Evolutionary conservation across 2,888 invertebrate species (phyloP).

Genomic region (Cephalotes varians): DNA sequence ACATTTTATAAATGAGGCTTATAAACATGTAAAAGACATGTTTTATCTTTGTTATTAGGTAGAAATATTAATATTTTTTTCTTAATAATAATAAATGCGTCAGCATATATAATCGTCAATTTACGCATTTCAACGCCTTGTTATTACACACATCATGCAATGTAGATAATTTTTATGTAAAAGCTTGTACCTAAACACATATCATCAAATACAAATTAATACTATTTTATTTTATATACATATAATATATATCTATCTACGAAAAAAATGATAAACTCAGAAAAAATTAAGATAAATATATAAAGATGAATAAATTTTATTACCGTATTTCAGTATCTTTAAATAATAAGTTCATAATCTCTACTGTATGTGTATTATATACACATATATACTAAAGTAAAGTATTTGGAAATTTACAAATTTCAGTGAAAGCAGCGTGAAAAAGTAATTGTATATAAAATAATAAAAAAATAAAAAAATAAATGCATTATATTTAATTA

Average conservation of each 20-base stretch:
- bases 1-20: constrained; percentile 15
- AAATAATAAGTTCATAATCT: not conserved
- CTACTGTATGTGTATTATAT: not conserved
- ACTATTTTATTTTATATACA: constrained; percentile 65
- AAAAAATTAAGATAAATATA: constrained; percentile 13
- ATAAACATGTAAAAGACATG: not conserved
- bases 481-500: not conserved
- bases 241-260: not conserved
- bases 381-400: not conserved
- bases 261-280: constrained; percentile 33
- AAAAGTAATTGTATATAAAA: too few relatives aligned
- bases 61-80: not conserved
- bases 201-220: constrained; percentile 60
- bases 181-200: constrained; percentile 64
- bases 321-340: not conserved
- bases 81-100: not conserved
- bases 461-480: not conserved
- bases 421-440: too few relatives aligned
- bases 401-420: too few relatives aligned
- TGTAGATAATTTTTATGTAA: constrained; percentile 41
- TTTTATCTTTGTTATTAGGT: not conserved
- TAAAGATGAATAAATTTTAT: constrained; percentile 61
- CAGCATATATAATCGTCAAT: not conserved
- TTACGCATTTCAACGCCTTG: constrained; percentile 2
- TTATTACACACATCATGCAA: constrained; percentile 32